Conservation (phyloP, 2,113 vertebrate species). For the Clarias macrocephalus region DNA sequence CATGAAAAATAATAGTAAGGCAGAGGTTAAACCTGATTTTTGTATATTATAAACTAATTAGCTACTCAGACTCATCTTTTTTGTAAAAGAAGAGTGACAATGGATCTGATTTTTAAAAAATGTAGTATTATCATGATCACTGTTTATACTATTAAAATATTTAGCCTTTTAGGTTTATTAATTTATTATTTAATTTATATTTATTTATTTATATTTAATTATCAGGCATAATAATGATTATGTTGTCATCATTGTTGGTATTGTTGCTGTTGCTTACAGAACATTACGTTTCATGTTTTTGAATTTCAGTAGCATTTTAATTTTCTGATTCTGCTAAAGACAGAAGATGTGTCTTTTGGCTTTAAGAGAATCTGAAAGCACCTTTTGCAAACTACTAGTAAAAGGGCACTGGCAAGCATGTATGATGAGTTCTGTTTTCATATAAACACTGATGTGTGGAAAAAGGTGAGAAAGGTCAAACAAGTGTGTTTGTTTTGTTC, state of each 20-base stretch:
- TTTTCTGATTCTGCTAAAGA: neutral
- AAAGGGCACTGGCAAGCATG: constrained; percentile 22
- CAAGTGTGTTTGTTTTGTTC: constrained; percentile 43
- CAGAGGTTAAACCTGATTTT: neutral
- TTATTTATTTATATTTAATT: too few species aligned
- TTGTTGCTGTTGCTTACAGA: neutral
- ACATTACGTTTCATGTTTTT: neutral
- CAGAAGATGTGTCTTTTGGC: neutral
- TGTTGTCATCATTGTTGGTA: neutral
- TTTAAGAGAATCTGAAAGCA: neutral
- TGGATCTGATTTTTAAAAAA: neutral
- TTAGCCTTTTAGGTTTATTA: neutral
- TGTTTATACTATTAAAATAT: neutral
- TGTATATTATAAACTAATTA: neutral
- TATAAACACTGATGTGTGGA: constrained; percentile 42
- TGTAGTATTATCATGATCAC: neutral
- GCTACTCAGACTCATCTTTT: neutral
- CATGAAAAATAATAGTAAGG: neutral
- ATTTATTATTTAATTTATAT: neutral
- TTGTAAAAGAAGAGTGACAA: neutral
- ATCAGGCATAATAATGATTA: neutral
- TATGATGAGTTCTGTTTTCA: constrained; percentile 34
- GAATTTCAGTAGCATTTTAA: neutral
- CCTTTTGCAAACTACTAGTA: neutral
- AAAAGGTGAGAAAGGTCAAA: constrained; percentile 47